Conservation (phyloP, 2,113 vertebrate genomes). For the Heteronetta atricapilla region DNA sequence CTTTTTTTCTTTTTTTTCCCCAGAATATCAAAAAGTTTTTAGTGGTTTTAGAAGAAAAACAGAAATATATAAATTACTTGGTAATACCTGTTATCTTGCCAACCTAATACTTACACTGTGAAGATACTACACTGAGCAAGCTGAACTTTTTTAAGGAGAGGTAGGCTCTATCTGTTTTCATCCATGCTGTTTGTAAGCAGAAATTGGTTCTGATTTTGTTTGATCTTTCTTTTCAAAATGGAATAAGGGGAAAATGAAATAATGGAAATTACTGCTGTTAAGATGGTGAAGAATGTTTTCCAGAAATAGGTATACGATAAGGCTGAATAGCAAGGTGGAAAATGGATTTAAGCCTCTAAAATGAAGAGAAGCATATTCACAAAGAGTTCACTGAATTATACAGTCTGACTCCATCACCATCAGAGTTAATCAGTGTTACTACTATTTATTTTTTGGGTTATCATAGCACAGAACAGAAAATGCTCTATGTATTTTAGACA, state of each 20-base stretch:
- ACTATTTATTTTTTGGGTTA: not conserved
- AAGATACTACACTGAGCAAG: not conserved
- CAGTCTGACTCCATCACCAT: rapidly evolving
- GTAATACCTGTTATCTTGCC: not conserved
- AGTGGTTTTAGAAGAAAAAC: not conserved
- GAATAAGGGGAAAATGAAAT: not conserved
- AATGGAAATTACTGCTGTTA: not conserved
- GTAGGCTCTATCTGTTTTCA: not conserved
- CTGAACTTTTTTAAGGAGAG: not conserved
- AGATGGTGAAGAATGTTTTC: not conserved
- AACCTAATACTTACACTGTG: not conserved
- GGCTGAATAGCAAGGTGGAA: not conserved
- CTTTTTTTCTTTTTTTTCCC: no score
- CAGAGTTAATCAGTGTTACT: not conserved
- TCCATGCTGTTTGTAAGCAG: not conserved
- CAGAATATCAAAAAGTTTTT: not conserved
- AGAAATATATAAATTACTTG: not conserved
- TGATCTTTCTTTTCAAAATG: not conserved
- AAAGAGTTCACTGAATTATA: not conserved
- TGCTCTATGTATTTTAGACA: not conserved
- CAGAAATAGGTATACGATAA: not conserved
- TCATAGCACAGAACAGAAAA: not conserved
- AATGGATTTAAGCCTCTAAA: not conserved
- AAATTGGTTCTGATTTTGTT: not conserved
- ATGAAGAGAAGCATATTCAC: not conserved